Base-by-base conservation (phyloP, 2,113 vertebrate genomes). In the Thomomys bottae region DNA sequence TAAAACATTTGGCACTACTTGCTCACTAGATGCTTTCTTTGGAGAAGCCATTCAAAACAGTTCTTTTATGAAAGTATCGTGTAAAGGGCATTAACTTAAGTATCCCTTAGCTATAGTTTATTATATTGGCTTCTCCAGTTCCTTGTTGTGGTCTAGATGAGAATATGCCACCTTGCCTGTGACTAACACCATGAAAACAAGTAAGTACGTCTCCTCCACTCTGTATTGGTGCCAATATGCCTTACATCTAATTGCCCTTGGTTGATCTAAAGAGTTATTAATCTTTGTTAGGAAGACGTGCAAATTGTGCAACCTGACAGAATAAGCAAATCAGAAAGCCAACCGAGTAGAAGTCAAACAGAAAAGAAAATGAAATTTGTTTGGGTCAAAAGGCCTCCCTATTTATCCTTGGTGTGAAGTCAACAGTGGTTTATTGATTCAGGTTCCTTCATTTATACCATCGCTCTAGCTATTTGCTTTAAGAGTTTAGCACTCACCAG, bases 251-350 rank as follows among this genome's bases (percentile, higher is more conserved):
- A 95, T 95, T 84, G 73, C 84, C 84, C 87, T 96, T 82, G 92
- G 87, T 86, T 96, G 92, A 94, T 84, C 79, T 79, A 80, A 97
- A 94, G 84, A 92, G 93, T 95, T 93, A 97, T 97, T 96, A 95
- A 97, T 96, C 96, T 95, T 93, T 93, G 93, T 96, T 96, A 91
- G 87, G 87, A 91, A 95, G 95, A 95, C 90, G 76, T 82, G 45
- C 72, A 95, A 93, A 96, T 94, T 89, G 79, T 75, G 92, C 91
- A 93, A 94, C 93, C 93, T 93, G 91, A 94, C 76, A 94, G 82
- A 94, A 96, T 92, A 93, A 94, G 96, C 94, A 96, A 95, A 91
- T 96, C 90, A 94, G 92, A 84, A 95, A 94, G 84, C 64, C 80
- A 96, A 89, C 75, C 84, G 78, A 79, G 86, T 78, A 90, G 94